A percentile compares a stretch with the other conserved stretches of the same genome.
These are phyloP conservation scores for Meiosimyza decipiens DNA, from an alignment of 2,888 invertebrate species.

Conservation along the genomic window DNA sequence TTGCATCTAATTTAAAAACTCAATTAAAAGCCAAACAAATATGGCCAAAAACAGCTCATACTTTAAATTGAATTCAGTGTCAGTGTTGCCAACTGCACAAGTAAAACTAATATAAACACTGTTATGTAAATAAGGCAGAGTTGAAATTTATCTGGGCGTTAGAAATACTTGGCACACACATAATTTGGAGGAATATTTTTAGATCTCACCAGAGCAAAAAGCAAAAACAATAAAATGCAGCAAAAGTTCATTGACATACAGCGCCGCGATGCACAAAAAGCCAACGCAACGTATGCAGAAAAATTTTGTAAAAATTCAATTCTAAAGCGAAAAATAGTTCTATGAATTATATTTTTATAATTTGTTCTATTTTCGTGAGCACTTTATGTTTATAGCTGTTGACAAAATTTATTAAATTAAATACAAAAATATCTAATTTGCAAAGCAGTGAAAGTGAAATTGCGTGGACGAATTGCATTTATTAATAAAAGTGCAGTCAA, in stretches of 20 bases:
- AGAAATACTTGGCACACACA: not conserved
- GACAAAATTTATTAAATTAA: conserved; percentile 19
- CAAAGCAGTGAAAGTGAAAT: not conserved
- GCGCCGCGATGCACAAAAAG: not conserved
- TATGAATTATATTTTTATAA: conserved; percentile 11
- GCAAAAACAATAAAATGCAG: not conserved
- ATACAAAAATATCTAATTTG: conserved; percentile 2
- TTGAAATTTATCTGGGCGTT: not conserved
- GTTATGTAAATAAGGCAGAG: too few species aligned
- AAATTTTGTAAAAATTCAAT: too few species aligned
- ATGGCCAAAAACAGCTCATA: not conserved
- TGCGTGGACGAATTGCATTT: not conserved
- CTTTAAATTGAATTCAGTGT: not conserved
- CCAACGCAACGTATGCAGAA: not conserved
- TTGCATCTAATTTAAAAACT: not conserved
- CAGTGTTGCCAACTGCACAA: conserved; percentile 4
- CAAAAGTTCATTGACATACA: conserved; percentile 21
- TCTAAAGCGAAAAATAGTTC: not conserved
- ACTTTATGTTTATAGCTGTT: conserved; percentile 6
- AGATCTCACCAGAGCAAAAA: not conserved
- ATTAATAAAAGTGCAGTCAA: not conserved
- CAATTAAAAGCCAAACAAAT: not conserved
- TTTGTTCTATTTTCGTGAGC: conserved; percentile 25
- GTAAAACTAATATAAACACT: not conserved
- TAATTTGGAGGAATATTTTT: not conserved